Evolutionary conservation across 2,888 invertebrate genomes (phyloP).

Genomic region (Lycophotia porphyrea): DNA sequence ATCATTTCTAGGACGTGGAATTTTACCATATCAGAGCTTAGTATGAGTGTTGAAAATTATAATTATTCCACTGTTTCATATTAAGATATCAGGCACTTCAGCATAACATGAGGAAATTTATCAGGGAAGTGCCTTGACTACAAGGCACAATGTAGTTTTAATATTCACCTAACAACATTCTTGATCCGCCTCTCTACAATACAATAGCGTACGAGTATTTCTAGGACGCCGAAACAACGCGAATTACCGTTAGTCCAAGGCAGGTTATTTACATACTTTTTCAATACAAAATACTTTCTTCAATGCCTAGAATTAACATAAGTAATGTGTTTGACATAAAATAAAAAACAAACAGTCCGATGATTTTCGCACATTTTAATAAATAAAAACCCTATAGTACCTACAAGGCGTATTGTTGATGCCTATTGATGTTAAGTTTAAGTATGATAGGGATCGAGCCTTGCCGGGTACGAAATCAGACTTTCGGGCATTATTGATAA

Average conservation of each 20-base stretch:
- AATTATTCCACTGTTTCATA: constrained; percentile 5
- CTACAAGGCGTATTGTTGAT: not conserved
- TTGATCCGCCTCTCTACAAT: not conserved
- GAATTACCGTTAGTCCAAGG: constrained; percentile 12
- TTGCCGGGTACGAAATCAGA: not conserved
- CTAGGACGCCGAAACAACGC: constrained; percentile 18
- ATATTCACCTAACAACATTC: not conserved
- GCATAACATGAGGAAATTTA: not conserved
- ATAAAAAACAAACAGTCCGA: not conserved
- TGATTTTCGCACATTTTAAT: not conserved
- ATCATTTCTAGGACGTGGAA: not conserved
- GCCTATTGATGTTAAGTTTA: too few relatives aligned
- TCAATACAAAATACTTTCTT: constrained; percentile 13
- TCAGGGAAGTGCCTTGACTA: not conserved
- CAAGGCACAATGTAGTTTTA: constrained; percentile 12
- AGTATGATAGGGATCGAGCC: not conserved
- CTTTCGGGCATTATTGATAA: not conserved
- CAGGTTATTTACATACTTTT: constrained; percentile 6
- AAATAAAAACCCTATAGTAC: not conserved
- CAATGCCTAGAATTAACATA: constrained; percentile 12
- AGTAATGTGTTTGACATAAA: not conserved
- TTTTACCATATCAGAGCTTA: constrained; percentile 10
- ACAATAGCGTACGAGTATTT: constrained; percentile 20
- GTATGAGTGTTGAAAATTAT: not conserved
- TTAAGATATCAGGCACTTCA: constrained; percentile 1